Base-by-base conservation (phyloP, 2,797 vertebrate species). In the Hipposideros larvatus region DNA sequence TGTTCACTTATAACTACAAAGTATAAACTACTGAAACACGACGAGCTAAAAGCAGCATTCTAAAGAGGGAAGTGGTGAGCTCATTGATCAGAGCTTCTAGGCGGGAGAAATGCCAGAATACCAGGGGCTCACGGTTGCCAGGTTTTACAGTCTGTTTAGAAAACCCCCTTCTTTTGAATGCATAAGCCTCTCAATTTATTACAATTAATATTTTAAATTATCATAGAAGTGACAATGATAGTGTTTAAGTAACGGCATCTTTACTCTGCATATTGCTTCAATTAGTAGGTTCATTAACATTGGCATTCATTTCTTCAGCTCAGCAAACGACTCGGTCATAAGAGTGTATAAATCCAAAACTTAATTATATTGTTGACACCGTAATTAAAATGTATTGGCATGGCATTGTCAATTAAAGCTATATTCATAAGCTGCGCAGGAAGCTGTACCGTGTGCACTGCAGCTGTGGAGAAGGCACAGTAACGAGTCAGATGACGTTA, bases 371-470 rank as follows among this genome's bases (percentile, higher is more conserved):
- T 96, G 98, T 97, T 96, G 95, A 97, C 98, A 80, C 90, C 93
- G 97, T 98, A 98, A 98, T 98, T 98, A 98, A 98, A 96, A 98
- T 93, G 97, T 97, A 98, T 98, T 93, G 97, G 97, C 97, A 75
- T 97, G 97, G 93, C 93, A 96, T 15, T 97, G 98, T 84, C 98
- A 97, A 96, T 98, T 98, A 98, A 96, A 98, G 93, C 97, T 96
- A 75, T 95, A 97, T 95, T 97, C 97, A 92, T 94, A 91, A 84
- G 82, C 74, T 83, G 93, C 77, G 0, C 0, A 82, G 91, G 87
- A 94, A 90, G 59, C 61, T 46, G 41, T 9, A 9, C 73, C n/a
- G 37, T 94, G 75, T 18, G 11, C 68, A 55, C 74, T 22, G 1
- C 24, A 82, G 91, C 78, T 9, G 34, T 16, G 85, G 78, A 74